Conservation (phyloP, 2,888 invertebrate species). For the Emmelina monodactyla region DNA sequence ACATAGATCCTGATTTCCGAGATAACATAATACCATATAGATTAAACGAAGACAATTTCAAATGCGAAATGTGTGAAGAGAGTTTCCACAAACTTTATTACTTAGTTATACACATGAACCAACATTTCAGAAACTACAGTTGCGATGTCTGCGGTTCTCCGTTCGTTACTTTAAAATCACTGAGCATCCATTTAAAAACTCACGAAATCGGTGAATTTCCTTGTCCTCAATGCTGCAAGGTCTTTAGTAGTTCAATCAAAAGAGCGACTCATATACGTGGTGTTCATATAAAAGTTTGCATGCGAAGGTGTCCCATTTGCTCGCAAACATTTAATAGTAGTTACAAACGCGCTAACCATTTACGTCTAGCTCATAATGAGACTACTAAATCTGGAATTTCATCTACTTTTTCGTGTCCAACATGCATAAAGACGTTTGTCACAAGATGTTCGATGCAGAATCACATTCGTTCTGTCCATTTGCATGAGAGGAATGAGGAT, state of each 20-base stretch:
- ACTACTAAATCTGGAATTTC: too few relatives aligned
- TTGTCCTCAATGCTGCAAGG: neutral
- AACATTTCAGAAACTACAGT: conserved; percentile 33
- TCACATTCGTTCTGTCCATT: conserved; percentile 47
- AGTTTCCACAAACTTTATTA: conserved; percentile 26
- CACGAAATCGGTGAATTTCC: neutral
- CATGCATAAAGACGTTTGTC: too few relatives aligned
- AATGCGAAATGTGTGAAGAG: conserved; percentile 29
- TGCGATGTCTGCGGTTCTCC: conserved; percentile 37
- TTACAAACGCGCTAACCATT: neutral
- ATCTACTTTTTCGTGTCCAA: too few relatives aligned
- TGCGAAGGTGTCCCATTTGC: neutral
- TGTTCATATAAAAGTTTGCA: neutral
- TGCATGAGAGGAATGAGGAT: conserved; percentile 40
- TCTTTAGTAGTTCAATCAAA: neutral
- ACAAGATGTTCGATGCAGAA: too few relatives aligned
- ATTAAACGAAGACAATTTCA: conserved; percentile 20
- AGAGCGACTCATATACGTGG: neutral
- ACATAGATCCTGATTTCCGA: conserved; percentile 28
- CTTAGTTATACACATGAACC: conserved; percentile 32
- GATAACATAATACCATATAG: conserved; percentile 48
- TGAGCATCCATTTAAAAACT: neutral
- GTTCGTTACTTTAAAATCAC: conserved; percentile 15
- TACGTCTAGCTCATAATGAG: neutral
- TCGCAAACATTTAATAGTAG: neutral